Base-by-base conservation (phyloP, 2,113 vertebrate species). In the Sander vitreus region DNA sequence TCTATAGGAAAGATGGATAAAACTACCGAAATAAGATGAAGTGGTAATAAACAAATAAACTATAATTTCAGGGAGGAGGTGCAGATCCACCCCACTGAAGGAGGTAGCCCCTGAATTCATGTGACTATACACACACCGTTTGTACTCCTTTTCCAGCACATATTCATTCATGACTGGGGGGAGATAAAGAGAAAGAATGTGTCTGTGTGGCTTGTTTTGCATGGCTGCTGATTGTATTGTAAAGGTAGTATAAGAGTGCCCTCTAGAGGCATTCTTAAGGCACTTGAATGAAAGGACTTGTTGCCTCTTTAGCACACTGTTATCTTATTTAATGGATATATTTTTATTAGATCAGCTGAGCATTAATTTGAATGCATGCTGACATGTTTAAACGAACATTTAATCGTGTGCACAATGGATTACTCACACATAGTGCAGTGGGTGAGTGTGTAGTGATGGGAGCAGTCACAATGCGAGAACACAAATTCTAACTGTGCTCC, bases 351-450 rank as follows among this genome's bases (percentile, higher is more conserved):
- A 68, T 70, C 18, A 45, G 43, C n/a, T 70, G 47, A 75, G 72
- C 60, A 66, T 87, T 90, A 19, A 23, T 84, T 80, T 69, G 19
- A 71, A 83, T 45, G 19, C 67, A 63, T 62, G 67, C 80, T 83
- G 65, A 84, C 54, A 25, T 19, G 50, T 55, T n/a, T 27, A 39
- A 43, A 43, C 4, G 3, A 53, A 77, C 58, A 81, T 73, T 68
- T 45, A 30, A 36, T 23, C 63, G 50, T 57, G 63, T 53, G 30
- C n/a, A 59, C 71, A 50, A 63, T 18, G 9, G n/a, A 53, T 30
- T 36, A 43, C n/a, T 66, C 21, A 65, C 47, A 67, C 13, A 68
- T 43, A 53, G 33, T 55, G 47, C 33, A 58, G 47, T 43, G 39
- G 0, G 39, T 33, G 33, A 43, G 53, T 43, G 33, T 51, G 27